These are phyloP conservation scores for Reticulitermes lucifugus DNA, from an alignment of 2,888 invertebrate genomes.

Conservation along the genomic window DNA sequence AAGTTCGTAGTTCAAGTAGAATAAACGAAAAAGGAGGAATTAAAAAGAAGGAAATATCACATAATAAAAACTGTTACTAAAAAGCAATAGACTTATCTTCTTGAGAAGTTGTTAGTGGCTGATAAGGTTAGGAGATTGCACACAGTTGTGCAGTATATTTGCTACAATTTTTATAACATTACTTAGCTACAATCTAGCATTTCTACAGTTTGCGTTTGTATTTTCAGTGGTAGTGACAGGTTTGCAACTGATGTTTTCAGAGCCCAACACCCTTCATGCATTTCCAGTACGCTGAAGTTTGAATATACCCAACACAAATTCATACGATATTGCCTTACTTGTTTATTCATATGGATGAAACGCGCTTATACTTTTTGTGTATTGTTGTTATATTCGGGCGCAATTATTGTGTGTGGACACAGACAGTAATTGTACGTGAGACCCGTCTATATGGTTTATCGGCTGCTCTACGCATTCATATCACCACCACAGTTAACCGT, in stretches of 20 bases:
- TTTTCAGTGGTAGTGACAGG: too few relatives aligned
- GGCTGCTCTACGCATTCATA: conserved; percentile 36
- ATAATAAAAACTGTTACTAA: too few relatives aligned
- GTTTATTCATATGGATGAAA: conserved; percentile 27
- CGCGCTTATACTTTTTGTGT: not conserved
- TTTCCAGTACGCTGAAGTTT: not conserved
- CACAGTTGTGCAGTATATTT: too few relatives aligned
- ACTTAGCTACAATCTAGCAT: too few relatives aligned
- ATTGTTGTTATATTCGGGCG: not conserved
- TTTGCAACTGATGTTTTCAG: not conserved
- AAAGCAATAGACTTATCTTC: too few relatives aligned
- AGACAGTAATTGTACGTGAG: not conserved
- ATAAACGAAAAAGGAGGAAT: too few relatives aligned
- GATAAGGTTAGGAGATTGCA: too few relatives aligned
- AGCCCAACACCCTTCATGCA: not conserved
- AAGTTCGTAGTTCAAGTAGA: too few relatives aligned
- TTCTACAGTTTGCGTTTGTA: too few relatives aligned
- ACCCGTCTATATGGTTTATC: conserved; percentile 1
- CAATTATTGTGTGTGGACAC: not conserved
- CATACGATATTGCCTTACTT: not conserved
- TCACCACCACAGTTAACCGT: conserved; percentile 30
- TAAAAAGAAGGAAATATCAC: too few relatives aligned
- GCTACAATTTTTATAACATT: too few relatives aligned
- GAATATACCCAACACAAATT: not conserved
- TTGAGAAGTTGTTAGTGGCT: too few relatives aligned